Conservation (phyloP, 2,113 vertebrate genomes). For the Amphiprion percula region DNA sequence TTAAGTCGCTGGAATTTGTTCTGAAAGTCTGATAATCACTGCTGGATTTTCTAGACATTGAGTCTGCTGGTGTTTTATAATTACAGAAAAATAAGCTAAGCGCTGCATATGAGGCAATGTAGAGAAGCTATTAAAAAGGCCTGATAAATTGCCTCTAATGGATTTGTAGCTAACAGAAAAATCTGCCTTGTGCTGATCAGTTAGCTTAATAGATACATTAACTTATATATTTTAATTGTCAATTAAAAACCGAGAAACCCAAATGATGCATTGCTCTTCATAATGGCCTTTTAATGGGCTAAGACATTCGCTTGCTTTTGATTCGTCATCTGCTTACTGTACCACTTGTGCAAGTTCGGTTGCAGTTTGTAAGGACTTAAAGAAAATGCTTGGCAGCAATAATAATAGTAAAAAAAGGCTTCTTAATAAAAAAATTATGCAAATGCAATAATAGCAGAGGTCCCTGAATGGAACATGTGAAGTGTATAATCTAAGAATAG, state of each 20-base stretch:
- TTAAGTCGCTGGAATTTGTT: too few species aligned
- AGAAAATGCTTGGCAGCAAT: slow-evolving; percentile 41
- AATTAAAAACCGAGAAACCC: slow-evolving; percentile 75
- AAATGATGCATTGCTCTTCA: slow-evolving; percentile 81
- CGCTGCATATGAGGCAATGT: slow-evolving; percentile 36
- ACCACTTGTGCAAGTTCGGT: slow-evolving; percentile 49
- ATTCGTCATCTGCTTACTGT: slow-evolving; percentile 70
- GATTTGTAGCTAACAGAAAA: slow-evolving; percentile 65
- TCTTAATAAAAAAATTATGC: slow-evolving; percentile 51
- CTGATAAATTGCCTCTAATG: slow-evolving; percentile 76
- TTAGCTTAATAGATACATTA: slow-evolving; percentile 82
- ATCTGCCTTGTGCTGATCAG: slow-evolving; percentile 76
- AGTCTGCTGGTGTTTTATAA: slow-evolving; percentile 32
- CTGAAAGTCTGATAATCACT: slow-evolving; percentile 2
- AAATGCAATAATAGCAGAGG: slow-evolving; percentile 52
- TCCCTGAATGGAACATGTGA: slow-evolving; percentile 21
- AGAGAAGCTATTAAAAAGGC: slow-evolving; percentile 69
- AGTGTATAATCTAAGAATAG: slow-evolving; percentile 19
- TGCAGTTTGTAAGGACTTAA: slow-evolving; percentile 46
- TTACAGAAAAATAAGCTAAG: slow-evolving; percentile 58
- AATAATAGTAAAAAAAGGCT: slow-evolving; percentile 42
- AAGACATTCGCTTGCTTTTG: slow-evolving; percentile 73
- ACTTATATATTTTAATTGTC: slow-evolving; percentile 82
- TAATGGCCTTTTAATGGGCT: slow-evolving; percentile 84
- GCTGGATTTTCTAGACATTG: slow-evolving; percentile 13